Percentiles rank a stretch among this genome's conserved stretches.
phyloP scores from a whole-genome alignment of 2,797 vertebrate genomes.

The Nannoperca obscura region DNA sequence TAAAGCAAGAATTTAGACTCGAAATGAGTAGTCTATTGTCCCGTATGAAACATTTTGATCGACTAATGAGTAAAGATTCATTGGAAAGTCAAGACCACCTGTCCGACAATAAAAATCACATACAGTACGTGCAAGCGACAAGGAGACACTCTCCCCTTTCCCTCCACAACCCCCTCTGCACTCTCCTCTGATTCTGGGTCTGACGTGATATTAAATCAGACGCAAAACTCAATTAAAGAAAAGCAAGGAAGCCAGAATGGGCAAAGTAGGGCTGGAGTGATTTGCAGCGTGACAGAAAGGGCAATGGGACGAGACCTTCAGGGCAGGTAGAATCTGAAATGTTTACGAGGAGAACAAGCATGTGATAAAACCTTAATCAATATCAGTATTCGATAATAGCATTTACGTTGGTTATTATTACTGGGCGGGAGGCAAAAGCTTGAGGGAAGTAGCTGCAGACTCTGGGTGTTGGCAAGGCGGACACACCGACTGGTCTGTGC shows the following conservation, averaged over 20 bases:
- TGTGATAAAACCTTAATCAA: slow-evolving; percentile 52
- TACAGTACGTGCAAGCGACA: neutral
- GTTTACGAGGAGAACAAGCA: slow-evolving; percentile 33
- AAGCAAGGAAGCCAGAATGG: slow-evolving; percentile 36
- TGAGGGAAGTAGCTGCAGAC: neutral
- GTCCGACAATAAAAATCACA: slow-evolving; percentile 13
- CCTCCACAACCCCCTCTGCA: slow-evolving; percentile 2
- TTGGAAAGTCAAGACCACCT: slow-evolving; percentile 14
- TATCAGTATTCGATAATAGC: slow-evolving; percentile 39
- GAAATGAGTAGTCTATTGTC: neutral
- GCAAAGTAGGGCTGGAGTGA: slow-evolving; percentile 31
- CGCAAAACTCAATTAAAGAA: slow-evolving; percentile 71
- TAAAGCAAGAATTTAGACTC: neutral
- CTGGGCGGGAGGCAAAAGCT: slow-evolving; percentile 9
- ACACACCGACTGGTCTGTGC: neutral
- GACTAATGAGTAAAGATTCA: neutral
- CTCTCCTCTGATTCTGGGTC: slow-evolving; percentile 18
- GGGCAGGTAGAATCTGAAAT: slow-evolving; percentile 30
- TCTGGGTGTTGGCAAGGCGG: neutral
- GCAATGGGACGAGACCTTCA: slow-evolving; percentile 26
- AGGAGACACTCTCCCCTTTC: neutral
- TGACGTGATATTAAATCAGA: slow-evolving; percentile 68
- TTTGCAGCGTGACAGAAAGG: slow-evolving; percentile 54
- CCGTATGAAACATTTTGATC: neutral
- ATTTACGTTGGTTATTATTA: slow-evolving; percentile 33